Percentiles rank a stretch among this genome's conserved stretches.
phyloP scores from a whole-genome alignment of 2,888 invertebrate species.

The Dione juno region DNA sequence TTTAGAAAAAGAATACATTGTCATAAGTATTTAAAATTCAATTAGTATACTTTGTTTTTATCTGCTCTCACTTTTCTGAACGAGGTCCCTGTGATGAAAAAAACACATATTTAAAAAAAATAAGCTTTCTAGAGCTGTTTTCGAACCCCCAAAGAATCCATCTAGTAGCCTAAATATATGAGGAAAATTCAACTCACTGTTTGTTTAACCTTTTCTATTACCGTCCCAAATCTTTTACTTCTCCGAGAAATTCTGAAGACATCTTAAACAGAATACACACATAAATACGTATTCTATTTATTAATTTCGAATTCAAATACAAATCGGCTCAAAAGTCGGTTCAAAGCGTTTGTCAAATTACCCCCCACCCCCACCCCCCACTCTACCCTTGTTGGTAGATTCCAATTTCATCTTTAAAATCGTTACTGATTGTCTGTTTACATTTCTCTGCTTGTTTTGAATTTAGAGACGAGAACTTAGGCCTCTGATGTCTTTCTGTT shows the following conservation, averaged over 20 bases:
- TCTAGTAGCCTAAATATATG: neutral
- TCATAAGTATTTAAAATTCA: neutral
- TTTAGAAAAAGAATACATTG: neutral
- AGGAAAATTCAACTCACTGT: neutral
- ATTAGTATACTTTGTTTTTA: neutral
- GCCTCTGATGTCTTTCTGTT: constrained; percentile 49
- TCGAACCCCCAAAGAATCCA: neutral
- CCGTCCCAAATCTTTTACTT: constrained; percentile 1
- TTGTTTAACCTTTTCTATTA: constrained; percentile 1
- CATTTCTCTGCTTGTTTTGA: constrained; percentile 77
- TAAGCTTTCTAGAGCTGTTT: too few relatives aligned
- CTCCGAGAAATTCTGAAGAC: constrained; percentile 6
- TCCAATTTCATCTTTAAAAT: constrained; percentile 78
- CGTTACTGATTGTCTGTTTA: constrained; percentile 81
- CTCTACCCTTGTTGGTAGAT: constrained; percentile 54
- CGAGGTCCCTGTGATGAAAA: too few relatives aligned
- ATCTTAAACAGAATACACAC: constrained; percentile 35
- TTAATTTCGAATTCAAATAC: constrained; percentile 55
- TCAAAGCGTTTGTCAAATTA: constrained; percentile 72
- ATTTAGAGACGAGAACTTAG: constrained; percentile 65
- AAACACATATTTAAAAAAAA: too few relatives aligned
- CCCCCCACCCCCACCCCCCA: constrained; percentile 51
- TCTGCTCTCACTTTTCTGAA: too few relatives aligned
- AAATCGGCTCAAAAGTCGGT: constrained; percentile 52
- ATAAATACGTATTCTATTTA: constrained; percentile 48